phyloP scores from a whole-genome alignment of 2,888 invertebrate species.

The Heliconius charithonia region DNA sequence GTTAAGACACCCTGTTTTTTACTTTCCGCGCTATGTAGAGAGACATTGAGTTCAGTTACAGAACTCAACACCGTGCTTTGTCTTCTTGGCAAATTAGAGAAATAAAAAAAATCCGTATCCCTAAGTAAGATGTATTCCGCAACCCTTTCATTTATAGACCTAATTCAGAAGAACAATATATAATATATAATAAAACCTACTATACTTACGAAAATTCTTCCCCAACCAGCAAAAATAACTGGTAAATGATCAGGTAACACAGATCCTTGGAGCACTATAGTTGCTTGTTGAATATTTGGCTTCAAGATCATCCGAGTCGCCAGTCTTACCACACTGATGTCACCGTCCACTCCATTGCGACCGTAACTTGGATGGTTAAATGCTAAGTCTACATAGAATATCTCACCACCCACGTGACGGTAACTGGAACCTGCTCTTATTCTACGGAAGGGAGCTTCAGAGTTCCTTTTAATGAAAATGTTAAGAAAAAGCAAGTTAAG shows the following conservation, averaged over 20 bases:
- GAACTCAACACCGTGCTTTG: too few species aligned
- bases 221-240: slow-evolving; percentile 63
- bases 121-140: too few species aligned
- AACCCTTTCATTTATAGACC: too few species aligned
- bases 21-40: too few species aligned
- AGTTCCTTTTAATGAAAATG: slow-evolving; percentile 50
- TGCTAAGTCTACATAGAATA: slow-evolving; percentile 40
- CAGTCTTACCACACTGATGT: slow-evolving; percentile 61
- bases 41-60: too few species aligned
- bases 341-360: slow-evolving; percentile 89
- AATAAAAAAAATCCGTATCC: too few species aligned
- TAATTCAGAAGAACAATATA: not conserved
- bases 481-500: not conserved
- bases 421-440: slow-evolving; percentile 61
- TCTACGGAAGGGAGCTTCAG: slow-evolving; percentile 53
- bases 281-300: slow-evolving; percentile 49
- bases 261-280: slow-evolving; percentile 49
- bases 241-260: slow-evolving; percentile 51
- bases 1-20: too few species aligned
- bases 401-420: slow-evolving; percentile 60
- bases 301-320: slow-evolving; percentile 47
- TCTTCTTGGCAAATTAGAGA: too few species aligned
- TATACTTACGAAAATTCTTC: slow-evolving; percentile 54
- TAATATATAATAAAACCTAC: not conserved
- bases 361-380: slow-evolving; percentile 82